Conservation (phyloP, 1,140 invertebrate species). For the Aricia agestis region DNA sequence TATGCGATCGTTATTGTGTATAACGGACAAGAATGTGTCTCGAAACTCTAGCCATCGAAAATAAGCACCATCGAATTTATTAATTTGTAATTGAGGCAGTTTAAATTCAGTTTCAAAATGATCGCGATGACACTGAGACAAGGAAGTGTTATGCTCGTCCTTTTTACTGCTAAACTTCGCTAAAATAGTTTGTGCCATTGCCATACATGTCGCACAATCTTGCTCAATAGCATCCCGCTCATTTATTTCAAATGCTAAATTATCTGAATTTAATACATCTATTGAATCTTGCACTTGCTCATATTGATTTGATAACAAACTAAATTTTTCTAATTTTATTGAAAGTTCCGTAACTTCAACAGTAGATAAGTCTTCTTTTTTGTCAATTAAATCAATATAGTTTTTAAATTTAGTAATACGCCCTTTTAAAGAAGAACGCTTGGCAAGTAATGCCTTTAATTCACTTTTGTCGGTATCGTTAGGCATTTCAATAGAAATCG, state of each 20-base stretch:
- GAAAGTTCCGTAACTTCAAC: constrained; percentile 35
- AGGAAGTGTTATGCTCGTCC: background rate
- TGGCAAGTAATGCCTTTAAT: constrained; percentile 28
- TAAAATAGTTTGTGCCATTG: constrained; percentile 22
- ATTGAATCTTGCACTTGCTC: constrained; percentile 24
- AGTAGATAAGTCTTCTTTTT: constrained; percentile 21
- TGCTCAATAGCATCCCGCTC: constrained; percentile 21
- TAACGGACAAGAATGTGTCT: constrained; percentile 41
- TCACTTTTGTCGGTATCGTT: constrained; percentile 19
- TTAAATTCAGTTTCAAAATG: constrained; percentile 14
- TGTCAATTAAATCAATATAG: constrained; percentile 28
- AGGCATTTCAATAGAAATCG: background rate
- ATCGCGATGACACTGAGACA: too few relatives aligned
- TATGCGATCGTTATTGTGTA: constrained; percentile 25
- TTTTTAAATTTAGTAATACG: constrained; percentile 40
- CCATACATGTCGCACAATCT: constrained; percentile 13
- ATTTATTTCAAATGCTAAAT: constrained; percentile 29
- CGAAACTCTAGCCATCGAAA: constrained; percentile 49
- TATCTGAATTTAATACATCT: background rate
- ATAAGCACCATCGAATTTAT: constrained; percentile 41
- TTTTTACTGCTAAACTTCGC: constrained; percentile 19
- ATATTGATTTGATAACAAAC: constrained; percentile 32
- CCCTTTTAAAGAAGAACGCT: constrained; percentile 30
- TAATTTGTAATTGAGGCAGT: constrained; percentile 42
- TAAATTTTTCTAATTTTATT: constrained; percentile 35